Conservation (phyloP, 2,113 vertebrate species). For the Dipodomys stephensi region DNA sequence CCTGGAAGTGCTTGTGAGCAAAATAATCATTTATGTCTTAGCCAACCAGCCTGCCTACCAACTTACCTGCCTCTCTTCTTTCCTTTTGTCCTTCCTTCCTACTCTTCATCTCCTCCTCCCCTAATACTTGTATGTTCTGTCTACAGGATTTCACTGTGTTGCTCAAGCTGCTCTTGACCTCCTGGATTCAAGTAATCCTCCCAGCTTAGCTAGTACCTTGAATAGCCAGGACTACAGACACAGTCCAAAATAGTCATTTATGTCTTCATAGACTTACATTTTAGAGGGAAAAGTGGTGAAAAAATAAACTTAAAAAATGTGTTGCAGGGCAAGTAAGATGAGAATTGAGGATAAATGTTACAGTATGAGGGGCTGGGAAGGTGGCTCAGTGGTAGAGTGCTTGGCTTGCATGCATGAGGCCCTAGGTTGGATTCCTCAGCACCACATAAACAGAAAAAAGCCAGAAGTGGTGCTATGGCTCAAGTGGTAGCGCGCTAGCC, state of each 20-base stretch:
- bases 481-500: too few relatives aligned
- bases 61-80: too few relatives aligned
- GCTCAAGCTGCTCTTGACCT: background rate
- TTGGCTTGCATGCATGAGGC: too few relatives aligned
- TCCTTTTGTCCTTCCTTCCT: too few relatives aligned
- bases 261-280: conserved; percentile 13
- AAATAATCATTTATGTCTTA: conserved; percentile 24
- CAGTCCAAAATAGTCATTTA: background rate
- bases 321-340: background rate
- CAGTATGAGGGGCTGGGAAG: background rate
- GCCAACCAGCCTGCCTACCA: background rate
- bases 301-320: background rate
- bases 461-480: too few relatives aligned
- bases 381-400: too few relatives aligned
- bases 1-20: conserved; percentile 2
- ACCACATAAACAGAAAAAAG: too few relatives aligned
- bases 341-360: background rate
- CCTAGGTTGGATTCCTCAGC: too few relatives aligned
- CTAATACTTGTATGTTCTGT: too few relatives aligned
- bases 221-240: background rate
- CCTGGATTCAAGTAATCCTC: background rate
- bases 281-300: background rate
- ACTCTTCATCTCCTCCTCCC: too few relatives aligned
- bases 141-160: background rate
- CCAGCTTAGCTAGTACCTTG: background rate